Conservation (phyloP, 2,888 invertebrate genomes). For the Baccha elongata region DNA sequence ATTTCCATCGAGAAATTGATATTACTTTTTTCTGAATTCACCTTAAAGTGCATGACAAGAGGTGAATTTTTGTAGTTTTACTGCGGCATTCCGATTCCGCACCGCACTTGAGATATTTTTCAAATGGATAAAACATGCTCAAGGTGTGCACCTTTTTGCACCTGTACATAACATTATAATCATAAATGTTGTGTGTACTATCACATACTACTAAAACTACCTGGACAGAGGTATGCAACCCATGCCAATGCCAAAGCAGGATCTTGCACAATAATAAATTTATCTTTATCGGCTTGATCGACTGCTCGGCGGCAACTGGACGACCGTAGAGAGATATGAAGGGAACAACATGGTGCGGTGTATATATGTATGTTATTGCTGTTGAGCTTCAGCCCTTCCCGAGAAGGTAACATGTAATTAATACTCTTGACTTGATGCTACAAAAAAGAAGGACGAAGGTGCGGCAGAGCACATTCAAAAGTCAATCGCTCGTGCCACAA, state of each 20-base stretch:
- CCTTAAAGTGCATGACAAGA: slow-evolving; percentile 1
- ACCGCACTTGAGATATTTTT: slow-evolving; percentile 17
- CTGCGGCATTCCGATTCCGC: slow-evolving; percentile 43
- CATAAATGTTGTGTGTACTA: slow-evolving; percentile 69
- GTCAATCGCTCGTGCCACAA: slow-evolving; percentile 73
- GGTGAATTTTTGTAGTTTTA: slow-evolving; percentile 23
- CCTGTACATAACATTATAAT: slow-evolving; percentile 72
- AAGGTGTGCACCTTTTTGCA: slow-evolving; percentile 73
- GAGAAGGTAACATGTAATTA: slow-evolving; percentile 67
- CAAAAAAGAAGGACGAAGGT: slow-evolving; percentile 56
- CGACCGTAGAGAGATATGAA: background rate
- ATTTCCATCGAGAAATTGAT: background rate
- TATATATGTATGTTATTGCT: background rate
- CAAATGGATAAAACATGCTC: slow-evolving; percentile 60
- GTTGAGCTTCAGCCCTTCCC: slow-evolving; percentile 29
- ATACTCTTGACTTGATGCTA: slow-evolving; percentile 61
- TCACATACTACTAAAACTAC: slow-evolving; percentile 30
- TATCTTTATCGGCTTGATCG: slow-evolving; percentile 73
- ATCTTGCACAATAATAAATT: slow-evolving; percentile 70
- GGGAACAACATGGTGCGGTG: slow-evolving; percentile 9
- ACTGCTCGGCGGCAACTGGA: slow-evolving; percentile 40
- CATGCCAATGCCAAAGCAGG: slow-evolving; percentile 43
- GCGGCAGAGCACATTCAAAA: slow-evolving; percentile 47
- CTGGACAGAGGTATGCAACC: slow-evolving; percentile 16
- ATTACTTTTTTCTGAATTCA: slow-evolving; percentile 1